phyloP scores from a whole-genome alignment of 1,140 invertebrate species.

The Drosophila subpulchrella region DNA sequence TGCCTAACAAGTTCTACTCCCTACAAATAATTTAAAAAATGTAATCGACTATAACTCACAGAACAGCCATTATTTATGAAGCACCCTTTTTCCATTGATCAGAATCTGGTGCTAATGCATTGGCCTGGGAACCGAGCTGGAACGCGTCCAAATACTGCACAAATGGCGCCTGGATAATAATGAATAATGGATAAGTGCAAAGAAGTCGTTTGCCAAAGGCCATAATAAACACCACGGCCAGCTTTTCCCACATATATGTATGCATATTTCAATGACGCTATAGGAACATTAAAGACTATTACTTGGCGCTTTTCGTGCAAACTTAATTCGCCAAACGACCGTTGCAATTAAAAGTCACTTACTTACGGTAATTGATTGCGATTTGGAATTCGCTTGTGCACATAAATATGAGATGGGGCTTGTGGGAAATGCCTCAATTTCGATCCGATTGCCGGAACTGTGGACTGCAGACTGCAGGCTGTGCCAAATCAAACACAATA shows the following conservation, averaged over 20 bases:
- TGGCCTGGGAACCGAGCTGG: conserved; percentile 13
- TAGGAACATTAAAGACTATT: conserved; percentile 24
- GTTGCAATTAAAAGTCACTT: conserved; percentile 36
- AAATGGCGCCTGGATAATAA: conserved; percentile 39
- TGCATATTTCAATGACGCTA: neutral
- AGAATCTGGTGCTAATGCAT: conserved; percentile 3
- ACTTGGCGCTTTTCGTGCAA: conserved; percentile 2
- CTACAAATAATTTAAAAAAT: no score
- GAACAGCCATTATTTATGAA: neutral
- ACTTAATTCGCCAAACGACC: neutral
- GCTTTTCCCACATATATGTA: conserved; percentile 1
- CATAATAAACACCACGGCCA: conserved; percentile 18
- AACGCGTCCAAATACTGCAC: conserved; percentile 34
- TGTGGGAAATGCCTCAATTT: conserved; percentile 17
- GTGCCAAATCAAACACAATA: conserved; percentile 35
- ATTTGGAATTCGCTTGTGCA: neutral
- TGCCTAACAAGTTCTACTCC: no score
- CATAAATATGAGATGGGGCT: conserved; percentile 9
- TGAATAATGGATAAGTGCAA: conserved; percentile 47
- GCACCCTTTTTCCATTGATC: neutral
- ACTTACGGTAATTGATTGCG: conserved; percentile 17
- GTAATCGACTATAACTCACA: no score
- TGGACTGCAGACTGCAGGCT: conserved; percentile 37
- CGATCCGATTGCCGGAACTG: conserved; percentile 34
- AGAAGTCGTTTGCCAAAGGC: conserved; percentile 43